Evolutionary conservation across 2,888 invertebrate species (phyloP).

Genomic region (Adela reaumurella): DNA sequence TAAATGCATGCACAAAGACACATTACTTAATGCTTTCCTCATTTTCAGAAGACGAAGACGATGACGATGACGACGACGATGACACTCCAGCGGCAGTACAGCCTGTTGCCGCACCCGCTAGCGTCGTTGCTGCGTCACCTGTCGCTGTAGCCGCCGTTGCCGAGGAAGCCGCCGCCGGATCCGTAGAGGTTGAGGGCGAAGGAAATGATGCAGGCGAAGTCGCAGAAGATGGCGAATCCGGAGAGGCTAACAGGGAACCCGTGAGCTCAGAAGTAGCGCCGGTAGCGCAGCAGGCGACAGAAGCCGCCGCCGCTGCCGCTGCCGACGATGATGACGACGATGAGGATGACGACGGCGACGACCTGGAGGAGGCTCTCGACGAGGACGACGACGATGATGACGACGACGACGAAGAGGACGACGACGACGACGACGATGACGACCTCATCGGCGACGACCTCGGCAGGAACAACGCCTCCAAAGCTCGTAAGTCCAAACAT

Average conservation of each 20-base stretch:
- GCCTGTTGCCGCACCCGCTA: conserved; percentile 42
- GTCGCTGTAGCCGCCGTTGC: conserved; percentile 26
- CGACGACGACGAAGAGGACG: conserved; percentile 65
- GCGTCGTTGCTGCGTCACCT: conserved; percentile 35
- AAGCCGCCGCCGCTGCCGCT: conserved; percentile 28
- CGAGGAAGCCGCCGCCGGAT: conserved; percentile 26
- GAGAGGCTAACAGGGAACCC: conserved; percentile 34
- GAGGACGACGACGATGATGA: conserved; percentile 64
- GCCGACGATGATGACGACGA: conserved; percentile 49
- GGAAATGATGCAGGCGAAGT: conserved; percentile 24
- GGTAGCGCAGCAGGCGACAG: conserved; percentile 20
- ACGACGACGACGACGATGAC: conserved; percentile 63
- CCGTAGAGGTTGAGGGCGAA: conserved; percentile 23
- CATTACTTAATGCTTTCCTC: no score
- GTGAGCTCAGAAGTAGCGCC: conserved; percentile 42
- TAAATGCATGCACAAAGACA: no score
- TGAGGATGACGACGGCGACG: conserved; percentile 60
- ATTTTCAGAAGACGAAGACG: conserved; percentile 36
- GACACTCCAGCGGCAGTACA: conserved; percentile 49
- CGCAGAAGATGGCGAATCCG: conserved; percentile 34
- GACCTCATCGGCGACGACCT: conserved; percentile 65
- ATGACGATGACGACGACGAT: conserved; percentile 62
- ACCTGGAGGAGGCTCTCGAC: conserved; percentile 54
- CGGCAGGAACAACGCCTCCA: conserved; percentile 39
- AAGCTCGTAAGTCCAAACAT: conserved; percentile 85